Base-by-base conservation (phyloP, 2,113 vertebrate species). In the Clarias gariepinus region DNA sequence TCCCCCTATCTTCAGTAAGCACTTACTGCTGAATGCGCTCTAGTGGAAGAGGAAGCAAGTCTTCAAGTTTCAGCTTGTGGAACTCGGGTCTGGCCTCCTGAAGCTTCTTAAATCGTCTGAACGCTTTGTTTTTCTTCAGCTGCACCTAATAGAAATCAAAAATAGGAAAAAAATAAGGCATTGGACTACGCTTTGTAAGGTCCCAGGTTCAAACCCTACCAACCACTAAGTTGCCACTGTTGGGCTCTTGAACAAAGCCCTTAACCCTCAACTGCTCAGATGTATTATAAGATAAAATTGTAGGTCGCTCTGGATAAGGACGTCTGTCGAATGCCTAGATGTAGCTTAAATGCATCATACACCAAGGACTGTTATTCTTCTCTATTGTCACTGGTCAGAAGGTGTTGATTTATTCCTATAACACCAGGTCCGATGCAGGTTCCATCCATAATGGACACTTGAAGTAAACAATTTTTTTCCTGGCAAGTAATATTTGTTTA, bases 71-170 rank as follows among this genome's bases (percentile, higher is more conserved):
- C 19, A 87, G 92, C 36, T 94, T 94, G 68, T 88, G 91, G 91
- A 98, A 97, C 88, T 99, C 96, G 2, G 96, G 95, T 71, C 98
- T 94, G 15, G 95, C 90, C 85, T 99, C 98, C 91, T 99, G 98
- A 4, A 99, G 96, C 77, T 91, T 95, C 91, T 97, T 97, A 82
- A 98, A 98, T 0, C 95, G 94, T 58, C 93, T 92, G 92, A 99
- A 99, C 16, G 93, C 91, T 88, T 96, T 98, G 85, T 94, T 99
- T 91, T 96, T 98, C 92, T 93, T 96, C 36, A 97, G 0, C 82
- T 97, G 96, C 57, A 94, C 91, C 98, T 99, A 86, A 68, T 81
- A 81, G 88, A 33, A 0, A 78, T 58, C 19, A 69, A 82, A 71
- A 55, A 47, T 15, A 21, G 19, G 6, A 21, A 11, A 5, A 12